These are phyloP conservation scores for Corbicula japonica DNA, from an alignment of 2,888 invertebrate genomes.

Conservation along the genomic window DNA sequence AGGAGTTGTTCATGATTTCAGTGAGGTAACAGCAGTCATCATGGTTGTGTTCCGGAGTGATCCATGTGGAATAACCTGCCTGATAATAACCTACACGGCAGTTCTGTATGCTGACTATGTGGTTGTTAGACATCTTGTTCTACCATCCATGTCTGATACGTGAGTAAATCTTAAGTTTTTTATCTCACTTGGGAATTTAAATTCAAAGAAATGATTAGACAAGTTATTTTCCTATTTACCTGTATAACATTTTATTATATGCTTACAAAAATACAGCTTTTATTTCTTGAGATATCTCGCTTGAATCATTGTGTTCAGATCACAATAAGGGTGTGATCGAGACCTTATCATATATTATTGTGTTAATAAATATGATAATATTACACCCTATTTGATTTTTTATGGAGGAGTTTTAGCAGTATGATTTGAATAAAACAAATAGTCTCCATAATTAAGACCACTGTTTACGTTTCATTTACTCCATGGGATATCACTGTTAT, in stretches of 20 bases:
- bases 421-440: no score
- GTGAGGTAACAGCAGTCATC: constrained; percentile 47
- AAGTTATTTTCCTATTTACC: neutral
- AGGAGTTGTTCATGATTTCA: no score
- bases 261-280: neutral
- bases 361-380: no score
- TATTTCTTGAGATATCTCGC: neutral
- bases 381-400: no score
- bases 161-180: constrained; percentile 84
- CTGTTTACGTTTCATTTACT: no score
- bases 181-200: neutral
- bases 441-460: no score
- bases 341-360: no score
- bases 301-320: neutral
- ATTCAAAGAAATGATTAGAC: neutral
- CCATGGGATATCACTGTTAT: no score
- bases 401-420: no score
- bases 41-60: constrained; percentile 91
- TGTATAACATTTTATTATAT: neutral
- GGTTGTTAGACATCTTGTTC: constrained; percentile 93
- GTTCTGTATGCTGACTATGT: constrained; percentile 96
- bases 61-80: constrained; percentile 94
- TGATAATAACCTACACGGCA: constrained; percentile 92
- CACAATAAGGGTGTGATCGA: no score
- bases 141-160: constrained; percentile 94